phyloP scores from a whole-genome alignment of 2,888 invertebrate genomes.

The Cephus nigrinus region DNA sequence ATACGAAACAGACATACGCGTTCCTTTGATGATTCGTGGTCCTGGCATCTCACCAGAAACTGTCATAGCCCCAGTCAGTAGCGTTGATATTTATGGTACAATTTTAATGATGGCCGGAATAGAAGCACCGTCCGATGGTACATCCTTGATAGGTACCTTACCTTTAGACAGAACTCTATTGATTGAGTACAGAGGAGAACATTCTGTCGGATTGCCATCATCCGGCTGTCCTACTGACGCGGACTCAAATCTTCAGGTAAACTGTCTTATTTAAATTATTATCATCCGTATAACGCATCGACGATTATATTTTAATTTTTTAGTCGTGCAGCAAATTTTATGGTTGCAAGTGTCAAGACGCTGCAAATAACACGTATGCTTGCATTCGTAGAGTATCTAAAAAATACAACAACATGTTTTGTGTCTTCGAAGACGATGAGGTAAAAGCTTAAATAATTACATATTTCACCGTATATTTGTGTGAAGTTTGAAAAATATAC shows the following conservation, averaged over 20 bases:
- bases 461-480: not conserved
- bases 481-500: not conserved
- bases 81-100: constrained; percentile 88
- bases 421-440: constrained; percentile 72
- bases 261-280: not conserved
- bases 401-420: constrained; percentile 72
- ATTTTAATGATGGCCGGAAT: constrained; percentile 79
- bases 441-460: constrained; percentile 55
- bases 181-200: constrained; percentile 87
- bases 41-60: constrained; percentile 72
- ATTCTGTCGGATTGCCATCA: constrained; percentile 69
- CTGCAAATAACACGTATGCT: constrained; percentile 83
- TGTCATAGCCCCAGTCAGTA: constrained; percentile 72
- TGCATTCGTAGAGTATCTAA: constrained; percentile 78
- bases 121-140: constrained; percentile 63
- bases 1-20: constrained; percentile 88
- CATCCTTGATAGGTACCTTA: constrained; percentile 47
- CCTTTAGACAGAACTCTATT: constrained; percentile 72
- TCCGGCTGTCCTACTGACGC: constrained; percentile 74
- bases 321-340: constrained; percentile 70
- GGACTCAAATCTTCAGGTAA: constrained; percentile 74
- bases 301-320: constrained; percentile 4
- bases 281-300: not conserved
- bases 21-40: constrained; percentile 85
- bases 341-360: constrained; percentile 88